Evolutionary conservation across 2,888 invertebrate species (phyloP).

Genomic region (Brachyptera putata): DNA sequence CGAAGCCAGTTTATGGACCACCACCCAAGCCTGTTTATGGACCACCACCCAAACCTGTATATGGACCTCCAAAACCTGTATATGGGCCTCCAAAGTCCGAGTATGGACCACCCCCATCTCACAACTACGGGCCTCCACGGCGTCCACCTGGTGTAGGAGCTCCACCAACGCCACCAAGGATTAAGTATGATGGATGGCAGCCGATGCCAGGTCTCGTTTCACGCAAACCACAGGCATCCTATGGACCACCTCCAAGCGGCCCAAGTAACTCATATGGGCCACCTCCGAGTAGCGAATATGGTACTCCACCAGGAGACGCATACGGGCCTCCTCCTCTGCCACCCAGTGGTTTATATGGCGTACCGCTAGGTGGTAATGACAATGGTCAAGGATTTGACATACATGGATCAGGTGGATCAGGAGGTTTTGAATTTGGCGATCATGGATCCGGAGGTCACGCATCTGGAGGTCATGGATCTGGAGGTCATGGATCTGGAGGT

Average conservation of each 20-base stretch:
- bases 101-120: slow-evolving; percentile 33
- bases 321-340: slow-evolving; percentile 9
- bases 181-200: slow-evolving; percentile 81
- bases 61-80: slow-evolving; percentile 32
- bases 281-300: too few relatives aligned
- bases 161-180: slow-evolving; percentile 69
- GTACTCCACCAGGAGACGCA: not conserved
- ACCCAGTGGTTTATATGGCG: slow-evolving; percentile 46
- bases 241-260: slow-evolving; percentile 30
- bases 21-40: slow-evolving; percentile 36
- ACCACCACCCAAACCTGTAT: slow-evolving; percentile 32
- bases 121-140: slow-evolving; percentile 35
- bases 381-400: not conserved
- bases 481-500: not conserved
- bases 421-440: not conserved
- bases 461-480: not conserved
- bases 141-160: slow-evolving; percentile 66
- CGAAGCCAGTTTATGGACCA: slow-evolving; percentile 30
- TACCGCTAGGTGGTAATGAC: slow-evolving; percentile 3
- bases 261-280: slow-evolving; percentile 21
- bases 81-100: slow-evolving; percentile 38
- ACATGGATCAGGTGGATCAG: not conserved
- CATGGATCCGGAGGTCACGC: not conserved
- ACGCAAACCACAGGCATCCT: slow-evolving; percentile 29
- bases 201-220: slow-evolving; percentile 67